Evolutionary conservation across 2,797 vertebrate genomes (phyloP).

Genomic region (Hydrophis major): DNA sequence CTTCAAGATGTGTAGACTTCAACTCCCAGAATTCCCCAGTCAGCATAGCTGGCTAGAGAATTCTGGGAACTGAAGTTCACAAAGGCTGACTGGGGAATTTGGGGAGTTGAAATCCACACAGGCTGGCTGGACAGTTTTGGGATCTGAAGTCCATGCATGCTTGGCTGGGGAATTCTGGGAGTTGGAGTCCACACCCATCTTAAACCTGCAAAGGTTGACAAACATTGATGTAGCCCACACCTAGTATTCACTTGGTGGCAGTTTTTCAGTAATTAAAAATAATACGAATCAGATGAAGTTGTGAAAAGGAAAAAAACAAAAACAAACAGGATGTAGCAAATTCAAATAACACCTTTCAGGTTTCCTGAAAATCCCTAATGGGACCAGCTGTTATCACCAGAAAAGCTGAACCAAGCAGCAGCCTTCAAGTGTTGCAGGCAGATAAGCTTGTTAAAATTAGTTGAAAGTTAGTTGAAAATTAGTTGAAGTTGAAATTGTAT

Average conservation of each 20-base stretch:
- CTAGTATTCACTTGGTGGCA: background rate
- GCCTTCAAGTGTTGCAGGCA: background rate
- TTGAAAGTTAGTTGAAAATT: too few relatives aligned
- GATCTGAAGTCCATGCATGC: accelerated
- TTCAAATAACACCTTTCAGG: background rate
- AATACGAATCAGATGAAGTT: background rate
- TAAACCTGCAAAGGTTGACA: background rate
- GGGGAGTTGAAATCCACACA: too few relatives aligned
- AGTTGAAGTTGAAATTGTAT: too few relatives aligned
- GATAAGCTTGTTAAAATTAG: background rate
- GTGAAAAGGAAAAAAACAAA: background rate
- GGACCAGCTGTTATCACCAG: background rate
- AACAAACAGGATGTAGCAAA: background rate
- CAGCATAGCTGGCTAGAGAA: too few relatives aligned
- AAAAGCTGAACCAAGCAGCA: background rate
- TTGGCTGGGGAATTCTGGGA: background rate
- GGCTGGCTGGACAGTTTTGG: background rate
- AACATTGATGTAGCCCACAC: background rate
- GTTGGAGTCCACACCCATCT: background rate
- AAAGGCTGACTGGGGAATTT: accelerated
- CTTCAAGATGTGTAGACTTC: background rate
- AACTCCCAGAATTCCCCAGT: background rate
- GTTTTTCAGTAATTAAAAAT: background rate
- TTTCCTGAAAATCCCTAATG: background rate
- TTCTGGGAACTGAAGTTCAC: background rate